phyloP scores from a whole-genome alignment of 2,797 vertebrate species.

The Acrocephalus scirpaceus region DNA sequence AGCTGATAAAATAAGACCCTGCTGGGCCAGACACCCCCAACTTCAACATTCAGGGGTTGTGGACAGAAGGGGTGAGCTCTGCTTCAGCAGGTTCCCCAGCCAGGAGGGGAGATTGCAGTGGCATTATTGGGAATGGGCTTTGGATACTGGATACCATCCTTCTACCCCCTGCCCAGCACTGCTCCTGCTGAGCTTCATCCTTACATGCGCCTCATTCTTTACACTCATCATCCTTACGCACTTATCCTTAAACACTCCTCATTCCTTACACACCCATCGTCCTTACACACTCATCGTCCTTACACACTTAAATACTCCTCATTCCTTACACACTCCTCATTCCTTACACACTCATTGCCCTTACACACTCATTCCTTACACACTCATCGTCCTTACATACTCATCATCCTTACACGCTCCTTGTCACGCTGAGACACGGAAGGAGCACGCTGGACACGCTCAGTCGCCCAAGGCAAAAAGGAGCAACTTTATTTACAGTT shows the following conservation, averaged over 20 bases:
- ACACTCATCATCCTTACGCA: neutral
- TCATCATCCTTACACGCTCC: too few species aligned
- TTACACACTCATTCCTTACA: neutral
- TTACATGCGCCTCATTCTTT: neutral
- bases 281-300: too few species aligned
- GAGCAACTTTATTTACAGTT: too few species aligned
- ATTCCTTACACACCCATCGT: too few species aligned
- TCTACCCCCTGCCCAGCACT: neutral
- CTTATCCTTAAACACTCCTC: neutral
- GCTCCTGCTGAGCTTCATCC: neutral
- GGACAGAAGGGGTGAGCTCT: neutral
- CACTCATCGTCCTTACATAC: too few species aligned
- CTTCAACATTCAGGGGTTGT: neutral
- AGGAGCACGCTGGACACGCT: too few species aligned
- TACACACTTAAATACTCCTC: too few species aligned
- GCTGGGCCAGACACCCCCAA: neutral
- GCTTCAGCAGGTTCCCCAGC: neutral
- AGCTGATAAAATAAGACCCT: neutral
- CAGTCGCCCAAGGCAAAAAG: too few species aligned
- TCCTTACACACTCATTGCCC: neutral
- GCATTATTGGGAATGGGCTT: neutral
- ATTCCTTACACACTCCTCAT: too few species aligned
- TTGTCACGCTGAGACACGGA: too few species aligned
- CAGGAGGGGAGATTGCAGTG: neutral
- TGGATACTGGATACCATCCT: neutral